Evolutionary conservation across 1,140 invertebrate species (phyloP), one percentile per base, ranked within the genome.

Genomic region (Cyrtorhinus lividipennis): DNA sequence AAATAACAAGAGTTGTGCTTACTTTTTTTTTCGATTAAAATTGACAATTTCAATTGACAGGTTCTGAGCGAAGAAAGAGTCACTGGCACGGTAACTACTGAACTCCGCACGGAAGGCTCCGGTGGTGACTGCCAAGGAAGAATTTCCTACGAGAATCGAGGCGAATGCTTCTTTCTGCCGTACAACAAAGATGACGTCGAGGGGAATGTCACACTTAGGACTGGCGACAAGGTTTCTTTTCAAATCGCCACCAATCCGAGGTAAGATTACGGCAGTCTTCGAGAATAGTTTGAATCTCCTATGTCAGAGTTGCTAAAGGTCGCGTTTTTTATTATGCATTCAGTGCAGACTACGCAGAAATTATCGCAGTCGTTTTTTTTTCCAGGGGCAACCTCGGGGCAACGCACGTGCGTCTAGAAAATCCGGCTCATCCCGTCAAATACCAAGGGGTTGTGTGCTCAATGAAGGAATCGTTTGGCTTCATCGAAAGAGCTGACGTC

Each of bases 141-240:
- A 67, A 95, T 98, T 71, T 95, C 92, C 67, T 98, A 97, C 75
- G 94, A 98, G 75, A 96, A 95, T 75, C 82, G 92, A 70, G 95
- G 95, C 27, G 95, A 98, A 79, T 96, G 92, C 76, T 98, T 98
- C 79, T 98, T 97, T 78, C 78, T 98, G 72, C 94, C 95, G 24
- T 98, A 95, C 78, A 90, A 88, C 73, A 88, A 90, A 79, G 92
- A 95, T 71, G 94, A 98, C 80, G 86, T 98, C 26, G 91, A 95
- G 74, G 89, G 90, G 56, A 90, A 92, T 75, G 88, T 91, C n/a
- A 88, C 84, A 68, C 80, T 95, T 63, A 82, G 83, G 66, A 81
- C 89, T 65, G 92, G 92, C 48, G 93, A 97, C 75, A 90, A 88
- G 78, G 92, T 91, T 72, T 88, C 87, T 71, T 98, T 98, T 80